Conservation (phyloP, 2,888 invertebrate genomes). For the Isotomurus palustris region DNA sequence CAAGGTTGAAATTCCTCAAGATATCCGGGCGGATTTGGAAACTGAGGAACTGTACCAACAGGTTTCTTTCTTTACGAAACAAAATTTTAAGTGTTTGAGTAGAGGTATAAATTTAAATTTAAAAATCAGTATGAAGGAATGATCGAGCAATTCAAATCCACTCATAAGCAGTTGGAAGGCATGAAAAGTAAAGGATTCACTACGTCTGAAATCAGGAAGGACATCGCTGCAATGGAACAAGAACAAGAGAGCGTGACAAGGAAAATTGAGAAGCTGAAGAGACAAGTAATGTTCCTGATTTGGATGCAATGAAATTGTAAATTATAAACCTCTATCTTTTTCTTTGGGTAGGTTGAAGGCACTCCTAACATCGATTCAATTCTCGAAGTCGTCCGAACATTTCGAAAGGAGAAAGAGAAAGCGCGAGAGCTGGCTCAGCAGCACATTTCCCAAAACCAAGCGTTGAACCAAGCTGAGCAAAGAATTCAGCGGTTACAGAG, state of each 20-base stretch:
- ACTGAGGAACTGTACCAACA: constrained; percentile 65
- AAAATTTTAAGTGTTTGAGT: not conserved
- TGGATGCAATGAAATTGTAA: not conserved
- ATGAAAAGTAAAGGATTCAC: constrained; percentile 61
- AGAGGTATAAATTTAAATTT: constrained; percentile 9
- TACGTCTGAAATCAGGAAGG: constrained; percentile 73
- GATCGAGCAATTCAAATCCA: constrained; percentile 74
- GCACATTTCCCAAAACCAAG: constrained; percentile 57
- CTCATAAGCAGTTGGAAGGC: constrained; percentile 66
- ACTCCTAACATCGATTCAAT: constrained; percentile 63
- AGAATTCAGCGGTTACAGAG: constrained; percentile 61
- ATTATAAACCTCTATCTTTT: not conserved
- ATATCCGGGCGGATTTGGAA: constrained; percentile 69
- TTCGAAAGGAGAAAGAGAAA: constrained; percentile 58
- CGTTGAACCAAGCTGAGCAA: constrained; percentile 55
- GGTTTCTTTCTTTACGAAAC: constrained; percentile 46
- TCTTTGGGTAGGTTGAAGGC: constrained; percentile 57
- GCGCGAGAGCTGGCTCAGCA: constrained; percentile 58
- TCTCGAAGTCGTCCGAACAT: constrained; percentile 56
- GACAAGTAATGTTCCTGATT: constrained; percentile 51
- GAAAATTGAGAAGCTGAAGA: constrained; percentile 58
- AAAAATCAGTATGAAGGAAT: constrained; percentile 61
- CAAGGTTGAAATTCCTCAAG: constrained; percentile 67
- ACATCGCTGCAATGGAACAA: constrained; percentile 78
- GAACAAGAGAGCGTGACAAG: constrained; percentile 71